These are phyloP conservation scores for Meganola albula DNA, from an alignment of 2,888 invertebrate genomes.

Conservation along the genomic window DNA sequence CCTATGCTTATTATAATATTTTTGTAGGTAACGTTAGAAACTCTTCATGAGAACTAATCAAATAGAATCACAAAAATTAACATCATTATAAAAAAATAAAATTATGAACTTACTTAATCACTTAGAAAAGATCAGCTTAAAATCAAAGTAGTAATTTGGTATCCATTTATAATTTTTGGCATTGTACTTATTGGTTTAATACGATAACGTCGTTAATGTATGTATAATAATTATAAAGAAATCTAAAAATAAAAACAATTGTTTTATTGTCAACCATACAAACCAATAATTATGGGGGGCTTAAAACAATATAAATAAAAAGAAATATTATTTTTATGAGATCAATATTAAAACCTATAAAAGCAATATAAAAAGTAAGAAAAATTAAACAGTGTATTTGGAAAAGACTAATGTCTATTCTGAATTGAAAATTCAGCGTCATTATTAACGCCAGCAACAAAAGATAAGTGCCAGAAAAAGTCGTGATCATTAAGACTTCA, in stretches of 20 bases:
- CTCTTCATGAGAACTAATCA: too few species aligned
- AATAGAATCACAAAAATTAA: not conserved
- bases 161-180: not conserved
- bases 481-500: not conserved
- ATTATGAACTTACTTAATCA: not conserved
- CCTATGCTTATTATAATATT: not conserved
- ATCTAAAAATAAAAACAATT: slow-evolving; percentile 2
- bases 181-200: not conserved
- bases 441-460: not conserved
- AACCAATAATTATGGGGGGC: slow-evolving; percentile 1
- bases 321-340: too few species aligned
- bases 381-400: slow-evolving; percentile 1
- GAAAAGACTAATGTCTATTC: slow-evolving; percentile 1
- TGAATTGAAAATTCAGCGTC: not conserved
- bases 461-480: not conserved
- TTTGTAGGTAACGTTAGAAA: not conserved
- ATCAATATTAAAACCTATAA: too few species aligned
- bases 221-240: not conserved
- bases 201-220: not conserved
- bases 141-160: not conserved
- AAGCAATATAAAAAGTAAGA: too few species aligned
- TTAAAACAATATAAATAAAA: not conserved
- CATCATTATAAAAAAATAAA: not conserved
- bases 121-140: too few species aligned
- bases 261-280: slow-evolving; percentile 1